These are phyloP conservation scores for Petaurus breviceps DNA, from an alignment of 2,113 vertebrate genomes.

Conservation along the genomic window DNA sequence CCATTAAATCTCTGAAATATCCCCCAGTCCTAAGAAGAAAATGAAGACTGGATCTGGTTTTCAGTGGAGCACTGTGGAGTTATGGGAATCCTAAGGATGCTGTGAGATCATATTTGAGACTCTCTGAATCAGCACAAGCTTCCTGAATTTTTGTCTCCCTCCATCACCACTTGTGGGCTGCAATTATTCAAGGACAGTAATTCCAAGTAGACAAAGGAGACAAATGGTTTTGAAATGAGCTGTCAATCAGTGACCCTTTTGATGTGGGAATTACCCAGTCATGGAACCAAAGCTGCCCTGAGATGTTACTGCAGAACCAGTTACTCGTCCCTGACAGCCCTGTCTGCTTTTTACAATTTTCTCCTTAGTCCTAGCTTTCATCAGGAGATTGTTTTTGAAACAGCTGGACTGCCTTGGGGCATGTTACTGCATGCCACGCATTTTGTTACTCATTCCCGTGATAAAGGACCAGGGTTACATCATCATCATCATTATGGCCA, in stretches of 20 bases:
- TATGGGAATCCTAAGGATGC: neutral
- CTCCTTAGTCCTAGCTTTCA: neutral
- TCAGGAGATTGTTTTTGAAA: neutral
- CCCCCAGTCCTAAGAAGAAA: neutral
- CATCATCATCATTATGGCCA: neutral
- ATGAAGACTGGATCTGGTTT: neutral
- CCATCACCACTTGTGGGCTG: neutral
- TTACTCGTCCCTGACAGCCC: fast-evolving
- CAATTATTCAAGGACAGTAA: neutral
- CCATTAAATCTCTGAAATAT: neutral
- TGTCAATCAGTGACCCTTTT: neutral
- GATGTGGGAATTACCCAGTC: neutral
- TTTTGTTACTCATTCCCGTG: neutral
- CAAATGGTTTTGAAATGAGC: neutral
- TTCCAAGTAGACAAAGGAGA: neutral
- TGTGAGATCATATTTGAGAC: neutral
- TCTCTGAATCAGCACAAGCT: neutral
- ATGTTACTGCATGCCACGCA: neutral
- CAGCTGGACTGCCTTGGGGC: too few relatives aligned
- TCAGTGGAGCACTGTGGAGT: neutral
- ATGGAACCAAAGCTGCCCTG: neutral
- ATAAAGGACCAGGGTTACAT: neutral
- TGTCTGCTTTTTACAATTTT: neutral
- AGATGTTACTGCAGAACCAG: neutral
- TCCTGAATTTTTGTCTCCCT: neutral